These are phyloP conservation scores for Nebria brevicollis DNA, from an alignment of 2,888 invertebrate species.

Conservation along the genomic window DNA sequence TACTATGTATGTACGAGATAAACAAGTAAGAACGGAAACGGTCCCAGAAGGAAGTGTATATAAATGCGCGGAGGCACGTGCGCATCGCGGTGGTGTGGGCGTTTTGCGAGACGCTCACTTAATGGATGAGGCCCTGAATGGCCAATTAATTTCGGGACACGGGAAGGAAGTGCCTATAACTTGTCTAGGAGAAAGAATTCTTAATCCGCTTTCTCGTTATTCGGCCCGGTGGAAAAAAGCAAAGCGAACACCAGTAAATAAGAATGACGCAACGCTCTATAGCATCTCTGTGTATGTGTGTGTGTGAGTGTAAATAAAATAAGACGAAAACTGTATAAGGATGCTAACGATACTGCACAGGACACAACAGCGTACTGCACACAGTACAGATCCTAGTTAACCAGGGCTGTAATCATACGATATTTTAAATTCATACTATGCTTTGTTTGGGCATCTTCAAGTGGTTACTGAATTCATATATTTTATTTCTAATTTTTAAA, in stretches of 20 bases:
- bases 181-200: slow-evolving; percentile 55
- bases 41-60: slow-evolving; percentile 34
- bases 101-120: slow-evolving; percentile 36
- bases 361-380: background rate
- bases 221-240: slow-evolving; percentile 48
- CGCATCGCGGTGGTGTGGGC: background rate
- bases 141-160: slow-evolving; percentile 55
- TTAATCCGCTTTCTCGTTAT: slow-evolving; percentile 56
- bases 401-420: background rate
- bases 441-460: too few relatives aligned
- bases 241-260: slow-evolving; percentile 39
- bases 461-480: too few relatives aligned
- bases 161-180: slow-evolving; percentile 56
- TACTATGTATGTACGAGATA: slow-evolving; percentile 10
- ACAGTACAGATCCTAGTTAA: background rate
- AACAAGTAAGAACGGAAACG: slow-evolving; percentile 30
- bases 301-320: background rate
- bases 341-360: background rate
- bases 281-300: background rate
- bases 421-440: background rate
- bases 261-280: slow-evolving; percentile 20
- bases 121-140: slow-evolving; percentile 55
- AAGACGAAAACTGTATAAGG: background rate
- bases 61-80: background rate
- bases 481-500: too few relatives aligned